These are phyloP conservation scores for Oryzias dopingdopingensis DNA, from an alignment of 2,797 vertebrate species.

Conservation along the genomic window DNA sequence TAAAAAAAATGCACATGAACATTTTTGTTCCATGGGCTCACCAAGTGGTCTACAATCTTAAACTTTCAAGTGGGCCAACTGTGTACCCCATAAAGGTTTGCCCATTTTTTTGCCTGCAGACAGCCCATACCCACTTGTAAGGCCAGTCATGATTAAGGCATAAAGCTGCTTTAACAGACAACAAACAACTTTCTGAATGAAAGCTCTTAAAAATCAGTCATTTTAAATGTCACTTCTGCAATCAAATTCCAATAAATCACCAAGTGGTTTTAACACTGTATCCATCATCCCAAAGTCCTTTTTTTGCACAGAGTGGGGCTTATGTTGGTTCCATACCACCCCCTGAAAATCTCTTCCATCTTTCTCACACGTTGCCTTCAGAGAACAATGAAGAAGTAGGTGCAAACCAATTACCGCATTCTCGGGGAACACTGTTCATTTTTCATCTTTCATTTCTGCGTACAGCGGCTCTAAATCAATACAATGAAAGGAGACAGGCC, in stretches of 20 bases:
- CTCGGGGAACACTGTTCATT: constrained; percentile 48
- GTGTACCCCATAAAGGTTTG: too few species aligned
- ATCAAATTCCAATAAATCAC: constrained; percentile 4
- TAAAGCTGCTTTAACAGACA: too few species aligned
- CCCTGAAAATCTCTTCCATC: constrained; percentile 14
- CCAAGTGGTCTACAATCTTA: too few species aligned
- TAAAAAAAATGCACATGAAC: too few species aligned
- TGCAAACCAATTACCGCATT: constrained; percentile 53
- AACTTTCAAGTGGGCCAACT: too few species aligned
- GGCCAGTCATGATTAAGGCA: too few species aligned
- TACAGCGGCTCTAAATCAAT: constrained; percentile 54
- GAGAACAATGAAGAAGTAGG: constrained; percentile 29
- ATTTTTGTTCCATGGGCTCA: too few species aligned
- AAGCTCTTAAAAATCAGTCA: too few species aligned
- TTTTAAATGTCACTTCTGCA: constrained; percentile 1
- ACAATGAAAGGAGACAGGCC: constrained; percentile 60
- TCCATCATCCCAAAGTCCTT: neutral
- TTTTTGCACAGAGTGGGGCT: neutral
- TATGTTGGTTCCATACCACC: neutral
- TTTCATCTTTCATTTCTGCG: constrained; percentile 56
- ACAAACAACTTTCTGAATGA: too few species aligned
- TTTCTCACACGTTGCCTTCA: constrained; percentile 10
- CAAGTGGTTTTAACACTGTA: constrained; percentile 5
- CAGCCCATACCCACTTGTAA: too few species aligned
- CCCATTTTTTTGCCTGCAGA: too few species aligned